A percentile compares a stretch with the other conserved stretches of the same genome.
phyloP scores from a whole-genome alignment of 2,113 vertebrate genomes.

The Siphamia tubifer region DNA sequence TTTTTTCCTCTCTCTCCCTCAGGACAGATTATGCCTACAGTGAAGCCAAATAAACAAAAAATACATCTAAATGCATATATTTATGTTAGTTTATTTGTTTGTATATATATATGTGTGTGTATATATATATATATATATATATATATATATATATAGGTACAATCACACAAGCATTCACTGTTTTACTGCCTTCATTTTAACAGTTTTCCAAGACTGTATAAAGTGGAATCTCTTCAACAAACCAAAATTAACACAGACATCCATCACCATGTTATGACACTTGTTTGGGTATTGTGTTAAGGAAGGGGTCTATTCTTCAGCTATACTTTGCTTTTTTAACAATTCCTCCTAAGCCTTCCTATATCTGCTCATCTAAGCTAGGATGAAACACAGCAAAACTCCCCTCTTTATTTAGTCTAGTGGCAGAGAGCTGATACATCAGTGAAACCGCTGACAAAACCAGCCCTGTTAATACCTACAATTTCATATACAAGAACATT shows the following conservation, averaged over 20 bases:
- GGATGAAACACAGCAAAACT: constrained; percentile 55
- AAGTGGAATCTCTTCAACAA: neutral
- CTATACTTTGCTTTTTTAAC: constrained; percentile 61
- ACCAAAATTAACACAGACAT: constrained; percentile 22
- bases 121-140: neutral
- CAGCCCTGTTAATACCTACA: constrained; percentile 68
- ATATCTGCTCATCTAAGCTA: constrained; percentile 65
- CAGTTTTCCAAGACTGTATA: neutral
- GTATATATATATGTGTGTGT: neutral
- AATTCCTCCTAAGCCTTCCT: constrained; percentile 52
- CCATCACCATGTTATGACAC: constrained; percentile 57
- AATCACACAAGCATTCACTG: neutral
- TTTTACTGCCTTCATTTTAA: neutral
- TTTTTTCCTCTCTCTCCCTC: neutral
- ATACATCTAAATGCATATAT: neutral
- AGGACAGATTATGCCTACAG: neutral
- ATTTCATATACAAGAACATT: constrained; percentile 78
- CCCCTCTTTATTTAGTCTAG: constrained; percentile 74
- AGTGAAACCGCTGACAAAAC: constrained; percentile 74
- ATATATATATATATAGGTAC: too few relatives aligned
- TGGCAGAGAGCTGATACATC: constrained; percentile 72
- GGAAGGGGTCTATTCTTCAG: constrained; percentile 38
- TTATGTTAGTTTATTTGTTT: too few relatives aligned
- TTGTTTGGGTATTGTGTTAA: constrained; percentile 64
- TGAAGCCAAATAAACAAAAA: neutral